These are phyloP conservation scores for Pseudocheirus occidentalis DNA, from an alignment of 2,797 vertebrate genomes.

Conservation along the genomic window DNA sequence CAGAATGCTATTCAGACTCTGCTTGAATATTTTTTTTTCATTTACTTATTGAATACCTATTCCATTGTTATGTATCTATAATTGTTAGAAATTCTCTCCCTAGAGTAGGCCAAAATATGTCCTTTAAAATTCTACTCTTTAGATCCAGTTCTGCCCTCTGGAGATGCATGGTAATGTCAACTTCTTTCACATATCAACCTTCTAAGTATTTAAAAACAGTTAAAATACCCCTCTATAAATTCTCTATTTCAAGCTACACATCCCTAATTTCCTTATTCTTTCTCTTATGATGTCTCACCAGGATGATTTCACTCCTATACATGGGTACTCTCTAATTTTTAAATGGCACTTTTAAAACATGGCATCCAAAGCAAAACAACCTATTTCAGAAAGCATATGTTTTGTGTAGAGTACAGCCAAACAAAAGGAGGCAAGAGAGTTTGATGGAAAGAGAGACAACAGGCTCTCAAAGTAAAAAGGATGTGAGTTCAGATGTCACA, in stretches of 20 bases:
- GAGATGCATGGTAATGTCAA: neutral
- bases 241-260: neutral
- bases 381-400: neutral
- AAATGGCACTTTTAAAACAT: neutral
- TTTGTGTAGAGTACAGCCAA: neutral
- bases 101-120: neutral
- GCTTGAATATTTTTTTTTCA: neutral
- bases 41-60: neutral
- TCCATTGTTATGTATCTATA: neutral
- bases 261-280: neutral
- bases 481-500: neutral
- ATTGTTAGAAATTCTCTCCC: neutral
- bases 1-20: neutral
- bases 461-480: neutral
- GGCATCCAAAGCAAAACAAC: neutral
- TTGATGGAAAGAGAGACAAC: neutral
- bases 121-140: slow-evolving; percentile 17
- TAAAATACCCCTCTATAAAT: neutral
- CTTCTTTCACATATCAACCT: neutral
- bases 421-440: neutral
- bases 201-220: slow-evolving; percentile 14
- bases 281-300: neutral
- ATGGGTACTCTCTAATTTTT: neutral
- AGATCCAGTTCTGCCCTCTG: neutral
- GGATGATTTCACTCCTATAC: neutral